Percentiles rank a stretch among this genome's conserved stretches.
These are phyloP conservation scores for Puffinus mauretanicus DNA, from an alignment of 2,113 vertebrate genomes.

Conservation along the genomic window DNA sequence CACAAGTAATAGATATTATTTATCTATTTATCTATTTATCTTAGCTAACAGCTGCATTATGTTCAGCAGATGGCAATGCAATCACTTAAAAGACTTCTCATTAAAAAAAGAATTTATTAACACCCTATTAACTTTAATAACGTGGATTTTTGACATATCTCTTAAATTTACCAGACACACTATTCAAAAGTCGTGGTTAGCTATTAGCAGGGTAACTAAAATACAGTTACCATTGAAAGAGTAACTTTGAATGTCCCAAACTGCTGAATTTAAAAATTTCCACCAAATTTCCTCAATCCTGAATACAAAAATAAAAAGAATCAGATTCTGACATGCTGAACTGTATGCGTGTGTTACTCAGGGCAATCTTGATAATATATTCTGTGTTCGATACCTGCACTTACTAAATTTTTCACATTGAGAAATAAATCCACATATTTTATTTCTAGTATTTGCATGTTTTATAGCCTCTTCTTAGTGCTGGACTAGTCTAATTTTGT, in stretches of 20 bases:
- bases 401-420: not conserved
- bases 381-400: not conserved
- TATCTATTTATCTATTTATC: not conserved
- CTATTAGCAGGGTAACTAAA: not conserved
- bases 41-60: not conserved
- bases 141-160: not conserved
- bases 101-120: not conserved
- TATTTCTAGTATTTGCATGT: not conserved
- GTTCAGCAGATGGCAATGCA: not conserved
- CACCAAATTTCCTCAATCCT: not conserved
- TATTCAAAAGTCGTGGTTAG: not conserved
- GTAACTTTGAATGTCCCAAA: not conserved
- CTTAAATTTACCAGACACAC: not conserved
- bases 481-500: slow-evolving; percentile 4
- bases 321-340: not conserved
- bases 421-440: not conserved
- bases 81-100: not conserved
- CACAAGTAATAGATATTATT: not conserved
- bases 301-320: not conserved
- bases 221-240: not conserved
- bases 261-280: not conserved
- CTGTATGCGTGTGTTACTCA: not conserved
- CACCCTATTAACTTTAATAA: not conserved
- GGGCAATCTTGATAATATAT: not conserved
- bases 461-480: not conserved